Evolutionary conservation across 1,140 invertebrate genomes (phyloP), one percentile per base, ranked within the genome.

Genomic region (Hydropsyche tenuis): DNA sequence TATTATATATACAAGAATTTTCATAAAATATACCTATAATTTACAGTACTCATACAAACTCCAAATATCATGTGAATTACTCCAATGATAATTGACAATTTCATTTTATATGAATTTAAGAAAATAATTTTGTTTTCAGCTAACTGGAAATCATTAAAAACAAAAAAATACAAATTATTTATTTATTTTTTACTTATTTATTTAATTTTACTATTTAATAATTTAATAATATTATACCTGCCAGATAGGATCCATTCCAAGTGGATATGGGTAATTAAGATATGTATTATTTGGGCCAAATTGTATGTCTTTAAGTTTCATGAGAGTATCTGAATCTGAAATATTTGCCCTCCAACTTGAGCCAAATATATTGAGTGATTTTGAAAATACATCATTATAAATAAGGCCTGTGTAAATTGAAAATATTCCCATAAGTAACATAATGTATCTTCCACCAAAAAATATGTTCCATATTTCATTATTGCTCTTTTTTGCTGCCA

Each of bases 101-200:
- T 99, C 98, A 99, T 99, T 87, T 99, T 99, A 85, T 94, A 96
- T 0, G 96, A 97, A 86, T 99, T 99, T 20, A 96, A 85, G 85
- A 98, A 99, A 60, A 95, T 93, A 78, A 99, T 97, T 85, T 99
- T 99, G 86, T 99, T 99, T 70, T 90, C 87, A 0, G 96, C 90
- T 69, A 96, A 79, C 88, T 91, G 77, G 16, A 78, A 82, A 77
- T 20, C 3, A 37, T 37, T 37, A 37, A 37, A 37, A 37, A 37
- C 3, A 4, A 37, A 4, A 4, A 37, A 4, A 37, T 4, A 45
- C 43, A 45, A 45, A 45, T 45, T 45, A 45, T n/a, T n/a, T 7
- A 7, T 45, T 9, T 45, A 45, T n/a, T 7, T n/a, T n/a, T n/a
- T n/a, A n/a, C n/a, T n/a, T n/a, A n/a, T n/a, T n/a, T n/a, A n/a